Base-by-base conservation (phyloP, 2,113 vertebrate genomes). In the Xenopus laevis region DNA sequence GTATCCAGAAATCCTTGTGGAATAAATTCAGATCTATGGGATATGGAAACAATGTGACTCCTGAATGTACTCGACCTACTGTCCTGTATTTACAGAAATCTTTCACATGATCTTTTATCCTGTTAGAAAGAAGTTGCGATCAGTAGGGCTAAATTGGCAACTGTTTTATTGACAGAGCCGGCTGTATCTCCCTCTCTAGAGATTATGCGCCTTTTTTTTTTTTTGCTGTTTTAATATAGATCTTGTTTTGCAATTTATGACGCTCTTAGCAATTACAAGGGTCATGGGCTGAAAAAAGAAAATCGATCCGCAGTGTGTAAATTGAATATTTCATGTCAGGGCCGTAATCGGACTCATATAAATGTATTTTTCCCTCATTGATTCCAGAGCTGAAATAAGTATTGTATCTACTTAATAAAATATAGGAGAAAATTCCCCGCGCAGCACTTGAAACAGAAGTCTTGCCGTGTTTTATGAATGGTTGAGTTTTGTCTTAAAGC, bases 201-300 rank as follows among this genome's bases (percentile, higher is more conserved):
- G 67, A 70, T 69, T 70, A 64, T 77, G 50, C 53, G 74, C 67
- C 13, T 21, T 62, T n/a, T 30, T 27, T 27, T 47, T 47, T 74
- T 65, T 59, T 23, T 33, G n/a, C 47, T 77, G 46, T 64, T 77
- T 69, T 70, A 77, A 70, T 77, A 77, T 77, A 77, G 74, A 77
- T 69, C 74, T 77, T 70, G 67, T 77, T 70, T 75, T 69, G 74
- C 74, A 77, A 77, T 77, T 77, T 77, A 77, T 77, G 74, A 77
- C 70, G 74, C 74, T 77, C 74, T 77, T 77, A 77, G 74, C 74
- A 70, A 77, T 77, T 77, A 77, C 74, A 77, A 67, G 60, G 74
- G 74, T 67, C 74, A 77, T 70, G 74, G 47, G 60, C 60, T 69
- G 66, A 77, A 52, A 77, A 76, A 61, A 47, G 68, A 77, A 70